Conservation (phyloP, 2,888 invertebrate species). For the Cephonodes hylas region DNA sequence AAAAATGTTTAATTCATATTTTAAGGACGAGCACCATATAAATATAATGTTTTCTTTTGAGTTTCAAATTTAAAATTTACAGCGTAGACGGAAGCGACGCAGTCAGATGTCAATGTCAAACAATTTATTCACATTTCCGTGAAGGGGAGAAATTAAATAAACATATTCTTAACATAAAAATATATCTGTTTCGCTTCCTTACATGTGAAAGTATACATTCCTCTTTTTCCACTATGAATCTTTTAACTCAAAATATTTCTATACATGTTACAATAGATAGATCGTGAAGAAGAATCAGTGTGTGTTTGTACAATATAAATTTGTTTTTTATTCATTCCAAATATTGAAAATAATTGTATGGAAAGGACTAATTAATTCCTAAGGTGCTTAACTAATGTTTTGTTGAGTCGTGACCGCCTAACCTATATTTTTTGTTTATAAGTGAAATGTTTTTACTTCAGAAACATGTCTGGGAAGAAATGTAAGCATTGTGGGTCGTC, state of each 20-base stretch:
- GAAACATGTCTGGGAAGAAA: conserved; percentile 83
- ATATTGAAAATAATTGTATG: background rate
- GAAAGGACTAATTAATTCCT: background rate
- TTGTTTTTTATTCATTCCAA: background rate
- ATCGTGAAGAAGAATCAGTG: background rate
- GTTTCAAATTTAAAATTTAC: too few species aligned
- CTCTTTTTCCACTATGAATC: background rate
- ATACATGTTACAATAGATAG: too few species aligned
- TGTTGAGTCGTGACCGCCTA: background rate
- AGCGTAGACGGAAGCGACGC: too few species aligned
- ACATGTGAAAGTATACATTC: background rate
- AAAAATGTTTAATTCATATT: too few species aligned
- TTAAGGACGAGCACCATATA: too few species aligned
- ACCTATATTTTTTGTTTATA: conserved; percentile 7
- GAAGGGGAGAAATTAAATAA: too few species aligned
- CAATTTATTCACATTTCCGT: background rate
- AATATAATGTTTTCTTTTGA: too few species aligned
- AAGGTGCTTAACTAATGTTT: background rate
- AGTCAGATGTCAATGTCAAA: background rate
- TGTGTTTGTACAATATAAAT: background rate
- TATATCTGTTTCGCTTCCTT: background rate
- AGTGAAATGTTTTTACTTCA: conserved; percentile 3
- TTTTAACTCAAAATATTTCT: too few species aligned
- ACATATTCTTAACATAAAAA: background rate
- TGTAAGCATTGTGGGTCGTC: conserved; percentile 94